Evolutionary conservation across 1,140 invertebrate genomes (phyloP), one percentile per base, ranked within the genome.

Genomic region (Diorhabda carinulata): DNA sequence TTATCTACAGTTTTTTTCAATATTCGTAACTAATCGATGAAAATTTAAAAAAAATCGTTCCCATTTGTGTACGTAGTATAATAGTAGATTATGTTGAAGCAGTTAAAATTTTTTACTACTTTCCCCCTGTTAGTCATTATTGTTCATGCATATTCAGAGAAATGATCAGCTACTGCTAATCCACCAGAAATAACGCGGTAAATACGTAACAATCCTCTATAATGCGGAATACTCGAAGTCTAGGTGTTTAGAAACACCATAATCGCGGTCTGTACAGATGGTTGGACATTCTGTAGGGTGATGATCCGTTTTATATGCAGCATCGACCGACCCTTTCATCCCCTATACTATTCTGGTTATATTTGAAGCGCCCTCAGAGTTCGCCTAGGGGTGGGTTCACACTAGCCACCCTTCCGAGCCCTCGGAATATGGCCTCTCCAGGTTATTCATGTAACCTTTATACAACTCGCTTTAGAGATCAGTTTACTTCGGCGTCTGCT

Each of bases 231-330:
- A 52, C 42, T 67, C 25, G 59, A 67, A 60, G 44, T 65, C 47
- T 8, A 57, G n/a, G 56, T 57, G 43, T 52, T 45, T 64, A 64
- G 67, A 58, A 57, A 57, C 42, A 61, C 7, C 67, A 62, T 68
- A 57, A 57, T 57, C 64, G 52, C 42, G 42, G 64, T 52, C 42
- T 9, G 66, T 70, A 66, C 68, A 70, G 68, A 70, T 70, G 68
- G 63, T 61, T 66, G 68, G 63, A n/a, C 61, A 63, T 72, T 59
- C 64, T 68, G 67, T 63, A 59, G 68, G 64, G 64, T 65, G 74
- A 72, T 75, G 70, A 75, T 75, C 74, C 74, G 70, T 73, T 75
- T 75, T 75, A 75, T 75, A 73, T 75, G 72, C 72, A 73, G 68
- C 73, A 74, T 73, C 70, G 66, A 71, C 73, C 69, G 64, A 47